Conservation (phyloP, 2,888 invertebrate genomes). For the Crepidodera aurea region DNA sequence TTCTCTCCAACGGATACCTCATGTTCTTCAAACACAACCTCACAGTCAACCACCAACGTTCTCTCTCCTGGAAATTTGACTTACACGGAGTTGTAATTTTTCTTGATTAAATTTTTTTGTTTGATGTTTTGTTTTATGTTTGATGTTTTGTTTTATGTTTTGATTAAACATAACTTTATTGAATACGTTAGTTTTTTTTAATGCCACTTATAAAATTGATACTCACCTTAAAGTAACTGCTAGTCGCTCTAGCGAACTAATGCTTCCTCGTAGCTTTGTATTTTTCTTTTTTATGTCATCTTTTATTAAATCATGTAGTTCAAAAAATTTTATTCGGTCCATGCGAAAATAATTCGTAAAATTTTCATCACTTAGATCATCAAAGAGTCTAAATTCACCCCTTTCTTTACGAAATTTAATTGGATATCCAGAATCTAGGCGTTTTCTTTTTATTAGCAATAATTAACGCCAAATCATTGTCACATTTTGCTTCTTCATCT, state of each 20-base stretch:
- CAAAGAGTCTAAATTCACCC: too few species aligned
- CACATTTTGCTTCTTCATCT: constrained; percentile 17
- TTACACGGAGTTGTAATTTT: constrained; percentile 8
- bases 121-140: too few species aligned
- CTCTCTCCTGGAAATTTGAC: constrained; percentile 3
- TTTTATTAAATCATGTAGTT: constrained; percentile 20
- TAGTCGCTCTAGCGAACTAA: constrained; percentile 9
- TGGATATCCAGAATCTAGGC: constrained; percentile 17
- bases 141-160: too few species aligned
- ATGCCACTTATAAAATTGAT: constrained; percentile 6
- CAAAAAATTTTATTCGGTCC: constrained; percentile 9
- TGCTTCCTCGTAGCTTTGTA: constrained; percentile 18
- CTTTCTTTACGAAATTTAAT: too few species aligned
- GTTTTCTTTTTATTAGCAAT: constrained; percentile 18
- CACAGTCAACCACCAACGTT: constrained; percentile 6
- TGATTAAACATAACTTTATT: not conserved
- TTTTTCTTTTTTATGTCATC: constrained; percentile 22
- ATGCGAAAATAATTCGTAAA: too few species aligned
- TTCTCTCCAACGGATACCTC: constrained; percentile 6
- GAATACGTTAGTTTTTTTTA: constrained; percentile 7
- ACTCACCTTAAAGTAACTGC: constrained; percentile 9
- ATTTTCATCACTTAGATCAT: too few species aligned
- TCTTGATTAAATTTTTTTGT: constrained; percentile 2
- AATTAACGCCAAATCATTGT: constrained; percentile 16
- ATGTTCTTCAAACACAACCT: constrained; percentile 4